phyloP scores from a whole-genome alignment of 2,888 invertebrate species.

The Ernsta delagoae region DNA sequence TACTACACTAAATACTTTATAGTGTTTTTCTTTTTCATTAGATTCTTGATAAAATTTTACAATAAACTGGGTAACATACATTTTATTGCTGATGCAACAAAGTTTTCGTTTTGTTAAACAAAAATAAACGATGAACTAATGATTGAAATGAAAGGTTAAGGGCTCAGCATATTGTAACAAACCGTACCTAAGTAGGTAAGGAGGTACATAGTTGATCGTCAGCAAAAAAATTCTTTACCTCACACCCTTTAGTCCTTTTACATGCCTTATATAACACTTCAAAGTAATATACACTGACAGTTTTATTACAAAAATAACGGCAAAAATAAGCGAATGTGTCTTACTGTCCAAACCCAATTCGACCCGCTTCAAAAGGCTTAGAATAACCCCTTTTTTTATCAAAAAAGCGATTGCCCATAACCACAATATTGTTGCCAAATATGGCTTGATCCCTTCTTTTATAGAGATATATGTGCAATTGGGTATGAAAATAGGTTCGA shows the following conservation, averaged over 20 bases:
- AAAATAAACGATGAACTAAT: too few species aligned
- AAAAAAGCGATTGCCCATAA: conserved; percentile 74
- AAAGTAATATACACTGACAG: conserved; percentile 70
- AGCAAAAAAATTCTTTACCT: neutral
- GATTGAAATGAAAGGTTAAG: too few species aligned
- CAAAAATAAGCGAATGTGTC: conserved; percentile 75
- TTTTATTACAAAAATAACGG: conserved; percentile 80
- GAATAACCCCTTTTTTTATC: conserved; percentile 76
- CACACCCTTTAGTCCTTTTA: neutral
- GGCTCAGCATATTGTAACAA: too few species aligned
- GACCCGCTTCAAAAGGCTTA: conserved; percentile 83
- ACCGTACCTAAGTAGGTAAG: too few species aligned
- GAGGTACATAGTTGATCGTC: neutral
- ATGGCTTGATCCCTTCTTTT: conserved; percentile 66
- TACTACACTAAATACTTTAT: neutral
- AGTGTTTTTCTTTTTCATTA: neutral
- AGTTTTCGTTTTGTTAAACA: too few species aligned
- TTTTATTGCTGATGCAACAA: too few species aligned
- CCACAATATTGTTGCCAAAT: conserved; percentile 79
- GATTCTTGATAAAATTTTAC: neutral
- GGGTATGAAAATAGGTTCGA: too few species aligned
- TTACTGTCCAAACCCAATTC: conserved; percentile 79
- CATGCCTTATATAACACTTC: conserved; percentile 68
- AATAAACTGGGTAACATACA: too few species aligned
- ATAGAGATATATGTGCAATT: neutral